Conservation (phyloP, 2,113 vertebrate genomes). For the Brachionichthys hirsutus region DNA sequence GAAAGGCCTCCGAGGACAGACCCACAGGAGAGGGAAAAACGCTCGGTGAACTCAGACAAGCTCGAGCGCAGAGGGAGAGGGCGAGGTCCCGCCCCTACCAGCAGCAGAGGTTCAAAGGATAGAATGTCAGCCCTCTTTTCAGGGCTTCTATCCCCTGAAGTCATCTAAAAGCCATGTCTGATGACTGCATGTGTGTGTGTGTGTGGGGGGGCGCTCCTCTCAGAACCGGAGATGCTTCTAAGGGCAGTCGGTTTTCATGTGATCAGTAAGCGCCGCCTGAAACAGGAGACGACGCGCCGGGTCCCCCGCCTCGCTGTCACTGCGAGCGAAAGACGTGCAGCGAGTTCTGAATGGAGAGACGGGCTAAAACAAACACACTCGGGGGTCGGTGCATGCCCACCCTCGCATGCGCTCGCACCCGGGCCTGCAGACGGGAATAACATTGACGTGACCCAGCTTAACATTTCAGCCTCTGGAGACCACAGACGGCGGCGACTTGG, state of each 20-base stretch:
- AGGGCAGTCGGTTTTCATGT: slow-evolving; percentile 46
- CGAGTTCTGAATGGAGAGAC: slow-evolving; percentile 52
- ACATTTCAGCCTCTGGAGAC: slow-evolving; percentile 56
- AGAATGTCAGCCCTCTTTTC: slow-evolving; percentile 64
- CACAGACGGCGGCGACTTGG: slow-evolving; percentile 25
- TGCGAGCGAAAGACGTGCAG: slow-evolving; percentile 36
- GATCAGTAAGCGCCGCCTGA: slow-evolving; percentile 50
- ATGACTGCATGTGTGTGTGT: slow-evolving; percentile 22
- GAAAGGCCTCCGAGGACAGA: slow-evolving; percentile 56
- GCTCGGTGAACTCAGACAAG: slow-evolving; percentile 40
- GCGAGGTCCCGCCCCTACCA: slow-evolving; percentile 56
- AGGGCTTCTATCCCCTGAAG: slow-evolving; percentile 67
- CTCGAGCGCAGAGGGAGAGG: slow-evolving; percentile 35
- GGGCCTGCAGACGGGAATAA: slow-evolving; percentile 38
- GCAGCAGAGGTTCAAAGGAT: slow-evolving; percentile 62
- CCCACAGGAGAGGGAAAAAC: slow-evolving; percentile 29
- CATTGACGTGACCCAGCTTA: slow-evolving; percentile 47
- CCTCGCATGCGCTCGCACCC: slow-evolving; percentile 10
- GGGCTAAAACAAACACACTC: slow-evolving; percentile 68
- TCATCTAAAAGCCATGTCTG: slow-evolving; percentile 65
- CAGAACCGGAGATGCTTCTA: slow-evolving; percentile 29
- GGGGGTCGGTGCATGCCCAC: slow-evolving; percentile 42
- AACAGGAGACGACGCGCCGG: slow-evolving; percentile 53
- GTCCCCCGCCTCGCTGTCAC: slow-evolving; percentile 69
- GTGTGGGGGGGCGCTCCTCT: slow-evolving; percentile 16